Conservation (phyloP, 2,113 vertebrate species). For the Megaceryle maxima region DNA sequence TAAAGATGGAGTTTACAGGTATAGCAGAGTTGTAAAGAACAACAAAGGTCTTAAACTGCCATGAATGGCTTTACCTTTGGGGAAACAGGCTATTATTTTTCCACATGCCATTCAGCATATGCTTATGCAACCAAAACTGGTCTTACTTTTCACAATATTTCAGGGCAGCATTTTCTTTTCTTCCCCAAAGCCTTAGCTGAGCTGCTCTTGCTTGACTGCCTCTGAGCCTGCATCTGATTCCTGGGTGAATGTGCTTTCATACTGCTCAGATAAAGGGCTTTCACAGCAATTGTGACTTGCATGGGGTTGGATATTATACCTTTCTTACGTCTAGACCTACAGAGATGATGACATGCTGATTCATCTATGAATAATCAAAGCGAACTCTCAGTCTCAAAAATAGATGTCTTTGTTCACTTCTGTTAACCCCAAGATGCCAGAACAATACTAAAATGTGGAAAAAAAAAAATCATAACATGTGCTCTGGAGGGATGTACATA, state of each 20-base stretch:
- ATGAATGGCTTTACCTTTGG: background rate
- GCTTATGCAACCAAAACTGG: background rate
- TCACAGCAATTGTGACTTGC: background rate
- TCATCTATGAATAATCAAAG: constrained; percentile 43
- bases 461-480: background rate
- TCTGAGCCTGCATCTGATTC: constrained; percentile 9
- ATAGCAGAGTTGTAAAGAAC: background rate
- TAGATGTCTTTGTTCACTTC: background rate
- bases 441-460: background rate
- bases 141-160: constrained; percentile 52
- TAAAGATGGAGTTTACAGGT: background rate
- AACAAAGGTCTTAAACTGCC: background rate
- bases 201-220: constrained; percentile 46
- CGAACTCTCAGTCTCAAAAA: background rate
- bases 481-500: background rate
- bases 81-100: background rate
- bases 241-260: background rate
- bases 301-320: background rate
- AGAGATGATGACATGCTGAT: constrained; percentile 37
- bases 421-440: background rate
- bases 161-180: constrained; percentile 31
- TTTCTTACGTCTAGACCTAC: background rate
- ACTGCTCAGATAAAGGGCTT: constrained; percentile 12
- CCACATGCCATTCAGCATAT: background rate
- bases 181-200: constrained; percentile 54